phyloP scores from a whole-genome alignment of 2,113 vertebrate species.

The Cyrtonyx montezumae region DNA sequence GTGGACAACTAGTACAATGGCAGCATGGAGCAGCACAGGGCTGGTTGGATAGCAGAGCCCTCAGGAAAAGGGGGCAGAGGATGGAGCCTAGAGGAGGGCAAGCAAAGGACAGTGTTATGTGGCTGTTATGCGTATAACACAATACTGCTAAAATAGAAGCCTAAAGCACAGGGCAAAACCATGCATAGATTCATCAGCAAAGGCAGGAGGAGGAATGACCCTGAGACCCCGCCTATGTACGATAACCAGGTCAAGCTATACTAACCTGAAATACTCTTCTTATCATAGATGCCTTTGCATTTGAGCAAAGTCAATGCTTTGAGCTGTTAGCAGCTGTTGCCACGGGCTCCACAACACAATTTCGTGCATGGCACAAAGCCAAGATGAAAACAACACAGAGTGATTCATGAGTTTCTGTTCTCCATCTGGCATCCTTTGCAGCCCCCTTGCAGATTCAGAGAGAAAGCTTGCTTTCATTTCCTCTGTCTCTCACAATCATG shows the following conservation, averaged over 20 bases:
- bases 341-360: neutral
- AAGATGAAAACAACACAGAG: neutral
- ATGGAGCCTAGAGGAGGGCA: neutral
- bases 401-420: neutral
- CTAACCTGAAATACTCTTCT: neutral
- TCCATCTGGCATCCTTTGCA: fast-evolving
- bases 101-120: neutral
- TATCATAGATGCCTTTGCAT: neutral
- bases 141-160: neutral
- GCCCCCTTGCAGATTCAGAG: fast-evolving
- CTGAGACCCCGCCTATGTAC: neutral
- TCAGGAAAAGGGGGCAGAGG: neutral
- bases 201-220: neutral
- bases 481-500: fast-evolving
- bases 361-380: neutral
- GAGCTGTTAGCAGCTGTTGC: neutral
- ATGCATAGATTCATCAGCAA: neutral
- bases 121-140: fast-evolving
- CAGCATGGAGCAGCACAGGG: neutral
- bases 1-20: neutral
- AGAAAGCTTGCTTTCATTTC: neutral
- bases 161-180: neutral
- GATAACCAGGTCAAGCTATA: neutral
- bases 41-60: neutral
- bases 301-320: neutral